Evolutionary conservation across 2,888 invertebrate species (phyloP).

Genomic region (Pyrrhia umbra): DNA sequence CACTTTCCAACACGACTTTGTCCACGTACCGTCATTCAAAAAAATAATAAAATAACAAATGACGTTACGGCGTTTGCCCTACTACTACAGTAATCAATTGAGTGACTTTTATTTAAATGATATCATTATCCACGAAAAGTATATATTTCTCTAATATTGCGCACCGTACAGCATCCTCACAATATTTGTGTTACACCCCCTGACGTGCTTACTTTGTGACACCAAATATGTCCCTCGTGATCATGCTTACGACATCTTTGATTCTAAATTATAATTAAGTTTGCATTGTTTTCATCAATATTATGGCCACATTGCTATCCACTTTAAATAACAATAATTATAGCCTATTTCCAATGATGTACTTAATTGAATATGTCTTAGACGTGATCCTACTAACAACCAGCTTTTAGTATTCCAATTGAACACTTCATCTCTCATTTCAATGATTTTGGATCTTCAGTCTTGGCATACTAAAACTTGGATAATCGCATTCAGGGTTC

Average conservation of each 20-base stretch:
- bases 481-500: constrained; percentile 56
- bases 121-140: too few species aligned
- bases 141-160: constrained; percentile 54
- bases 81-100: too few species aligned
- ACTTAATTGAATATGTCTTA: constrained; percentile 60
- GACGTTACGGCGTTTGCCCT: too few species aligned
- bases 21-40: too few species aligned
- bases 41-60: too few species aligned
- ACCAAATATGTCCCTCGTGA: constrained; percentile 67
- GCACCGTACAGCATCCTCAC: constrained; percentile 59
- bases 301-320: constrained; percentile 68
- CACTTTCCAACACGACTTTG: too few species aligned
- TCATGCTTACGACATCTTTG: constrained; percentile 69
- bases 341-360: constrained; percentile 68
- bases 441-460: constrained; percentile 38
- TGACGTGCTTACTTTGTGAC: constrained; percentile 64
- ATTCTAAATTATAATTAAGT: constrained; percentile 50
- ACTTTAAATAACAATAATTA: constrained; percentile 61
- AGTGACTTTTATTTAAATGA: too few species aligned
- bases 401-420: constrained; percentile 65
- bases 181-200: constrained; percentile 65
- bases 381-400: constrained; percentile 64
- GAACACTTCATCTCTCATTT: constrained; percentile 29
- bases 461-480: constrained; percentile 63
- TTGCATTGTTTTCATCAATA: constrained; percentile 57